Evolutionary conservation across 2,113 vertebrate species (phyloP).

Genomic region (Podarcis cretensis): DNA sequence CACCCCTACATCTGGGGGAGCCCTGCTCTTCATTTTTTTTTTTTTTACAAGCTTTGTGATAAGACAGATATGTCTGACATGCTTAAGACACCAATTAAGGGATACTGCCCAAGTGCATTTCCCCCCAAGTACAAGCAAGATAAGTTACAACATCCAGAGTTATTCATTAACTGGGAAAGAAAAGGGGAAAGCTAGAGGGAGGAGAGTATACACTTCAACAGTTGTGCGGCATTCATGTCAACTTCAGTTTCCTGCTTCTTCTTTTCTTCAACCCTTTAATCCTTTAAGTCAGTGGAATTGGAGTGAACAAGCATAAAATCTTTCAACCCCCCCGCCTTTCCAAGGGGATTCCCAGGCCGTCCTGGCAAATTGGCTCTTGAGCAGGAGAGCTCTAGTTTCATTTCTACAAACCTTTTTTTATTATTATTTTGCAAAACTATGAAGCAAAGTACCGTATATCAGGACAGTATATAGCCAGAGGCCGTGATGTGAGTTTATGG

Average conservation of each 20-base stretch:
- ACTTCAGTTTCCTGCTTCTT: conserved; percentile 22
- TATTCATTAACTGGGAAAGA: conserved; percentile 54
- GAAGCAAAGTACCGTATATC: background rate
- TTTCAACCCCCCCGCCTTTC: background rate
- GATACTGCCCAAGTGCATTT: conserved; percentile 40
- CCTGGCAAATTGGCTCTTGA: background rate
- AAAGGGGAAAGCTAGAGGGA: background rate
- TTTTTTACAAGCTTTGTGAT: conserved; percentile 42
- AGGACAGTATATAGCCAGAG: background rate
- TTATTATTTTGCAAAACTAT: background rate
- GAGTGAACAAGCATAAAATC: conserved; percentile 28
- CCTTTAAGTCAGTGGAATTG: conserved; percentile 28
- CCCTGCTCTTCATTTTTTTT: background rate
- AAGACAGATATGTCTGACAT: conserved; percentile 45
- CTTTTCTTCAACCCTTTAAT: conserved; percentile 28
- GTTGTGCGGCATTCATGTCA: conserved; percentile 4
- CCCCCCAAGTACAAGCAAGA: conserved; percentile 33
- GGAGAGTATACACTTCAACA: background rate
- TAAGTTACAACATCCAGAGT: conserved; percentile 48
- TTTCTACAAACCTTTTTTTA: background rate
- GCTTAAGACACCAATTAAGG: conserved; percentile 33
- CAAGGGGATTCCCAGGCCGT: background rate
- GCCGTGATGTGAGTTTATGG: background rate
- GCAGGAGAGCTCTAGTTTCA: conserved; percentile 1
- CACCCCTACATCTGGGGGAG: conserved; percentile 27